These are phyloP conservation scores for Albula glossodonta DNA, from an alignment of 2,113 vertebrate genomes.

Conservation along the genomic window DNA sequence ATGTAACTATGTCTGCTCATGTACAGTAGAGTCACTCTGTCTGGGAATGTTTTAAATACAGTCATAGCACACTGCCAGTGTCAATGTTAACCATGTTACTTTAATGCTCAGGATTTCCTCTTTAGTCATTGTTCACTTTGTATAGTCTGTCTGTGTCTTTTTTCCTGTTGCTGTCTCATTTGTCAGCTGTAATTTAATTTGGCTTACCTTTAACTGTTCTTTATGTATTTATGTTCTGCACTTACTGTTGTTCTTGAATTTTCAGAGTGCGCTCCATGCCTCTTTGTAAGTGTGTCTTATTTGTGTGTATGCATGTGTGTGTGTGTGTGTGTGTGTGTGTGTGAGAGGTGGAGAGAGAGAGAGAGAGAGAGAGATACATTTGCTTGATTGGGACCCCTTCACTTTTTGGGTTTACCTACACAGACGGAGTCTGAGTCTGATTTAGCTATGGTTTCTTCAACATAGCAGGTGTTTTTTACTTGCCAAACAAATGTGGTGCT, in stretches of 20 bases:
- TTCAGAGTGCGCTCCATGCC: not conserved
- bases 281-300: too few species aligned
- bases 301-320: not conserved
- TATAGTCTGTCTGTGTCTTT: not conserved
- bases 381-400: not conserved
- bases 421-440: not conserved
- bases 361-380: too few species aligned
- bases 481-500: too few species aligned
- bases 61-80: not conserved
- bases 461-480: too few species aligned
- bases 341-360: too few species aligned
- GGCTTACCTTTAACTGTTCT: not conserved
- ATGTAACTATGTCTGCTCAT: not conserved
- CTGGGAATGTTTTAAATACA: not conserved
- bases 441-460: too few species aligned
- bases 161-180: not conserved
- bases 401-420: not conserved
- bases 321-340: not conserved
- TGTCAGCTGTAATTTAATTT: not conserved
- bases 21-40: not conserved
- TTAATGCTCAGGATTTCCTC: not conserved
- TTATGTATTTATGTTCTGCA: not conserved
- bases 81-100: not conserved
- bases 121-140: not conserved
- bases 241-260: conserved; percentile 23